Evolutionary conservation across 1,140 invertebrate genomes (phyloP).

Genomic region (Trachymyrmex septentrionalis): DNA sequence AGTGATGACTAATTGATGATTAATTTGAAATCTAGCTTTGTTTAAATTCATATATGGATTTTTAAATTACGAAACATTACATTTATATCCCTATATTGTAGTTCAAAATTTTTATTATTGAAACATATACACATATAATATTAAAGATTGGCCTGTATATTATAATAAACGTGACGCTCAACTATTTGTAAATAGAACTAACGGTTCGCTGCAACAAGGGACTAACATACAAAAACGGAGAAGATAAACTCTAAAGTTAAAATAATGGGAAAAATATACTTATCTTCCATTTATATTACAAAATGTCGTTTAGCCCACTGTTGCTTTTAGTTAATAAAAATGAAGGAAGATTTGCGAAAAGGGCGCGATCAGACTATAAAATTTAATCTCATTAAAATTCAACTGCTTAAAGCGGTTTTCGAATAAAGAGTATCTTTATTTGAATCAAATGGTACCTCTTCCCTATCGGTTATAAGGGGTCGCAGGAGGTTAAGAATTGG

Average conservation of each 20-base stretch:
- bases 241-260: no score
- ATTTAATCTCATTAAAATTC: slow-evolving; percentile 7
- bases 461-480: slow-evolving; percentile 20
- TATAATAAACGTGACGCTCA: neutral
- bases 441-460: slow-evolving; percentile 14
- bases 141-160: neutral
- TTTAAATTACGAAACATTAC: neutral
- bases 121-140: slow-evolving; percentile 2
- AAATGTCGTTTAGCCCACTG: no score
- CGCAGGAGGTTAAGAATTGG: slow-evolving; percentile 44
- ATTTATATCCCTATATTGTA: neutral
- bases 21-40: neutral
- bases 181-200: slow-evolving; percentile 13
- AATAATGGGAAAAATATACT: no score
- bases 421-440: slow-evolving; percentile 27
- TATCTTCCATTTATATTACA: no score
- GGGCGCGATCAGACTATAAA: neutral
- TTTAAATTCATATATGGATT: neutral
- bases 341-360: neutral
- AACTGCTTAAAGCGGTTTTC: neutral
- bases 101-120: neutral
- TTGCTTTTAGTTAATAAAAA: neutral
- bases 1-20: neutral
- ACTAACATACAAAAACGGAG: no score
- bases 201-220: no score